Conservation (phyloP, 2,797 vertebrate species). For the Prunella strophiata region DNA sequence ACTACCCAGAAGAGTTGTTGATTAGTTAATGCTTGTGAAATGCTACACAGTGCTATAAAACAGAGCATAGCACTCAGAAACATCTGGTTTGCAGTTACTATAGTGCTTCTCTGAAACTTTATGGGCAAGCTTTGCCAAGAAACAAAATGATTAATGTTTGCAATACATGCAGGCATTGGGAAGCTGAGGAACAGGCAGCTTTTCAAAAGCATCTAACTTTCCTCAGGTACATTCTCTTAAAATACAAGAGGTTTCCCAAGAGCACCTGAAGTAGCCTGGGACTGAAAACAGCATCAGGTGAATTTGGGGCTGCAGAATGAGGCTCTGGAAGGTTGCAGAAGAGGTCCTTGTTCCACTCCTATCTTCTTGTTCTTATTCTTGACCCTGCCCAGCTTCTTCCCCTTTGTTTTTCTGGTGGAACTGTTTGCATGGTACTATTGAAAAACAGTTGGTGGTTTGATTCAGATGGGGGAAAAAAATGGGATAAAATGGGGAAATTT, state of each 20-base stretch:
- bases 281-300: background rate
- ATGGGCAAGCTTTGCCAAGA: background rate
- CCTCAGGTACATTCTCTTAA: background rate
- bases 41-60: slow-evolving; percentile 43
- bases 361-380: background rate
- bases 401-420: background rate
- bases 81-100: slow-evolving; percentile 18
- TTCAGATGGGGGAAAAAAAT: background rate
- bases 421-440: rapidly evolving
- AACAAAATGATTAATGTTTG: background rate
- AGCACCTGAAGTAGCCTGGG: background rate
- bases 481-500: background rate
- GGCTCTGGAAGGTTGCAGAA: background rate
- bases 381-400: background rate
- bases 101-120: slow-evolving; percentile 5
- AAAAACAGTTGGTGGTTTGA: background rate
- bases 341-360: background rate
- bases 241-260: background rate
- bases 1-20: slow-evolving; percentile 39
- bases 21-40: slow-evolving; percentile 62
- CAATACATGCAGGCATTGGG: background rate
- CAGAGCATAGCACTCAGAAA: background rate
- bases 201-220: background rate
- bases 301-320: background rate
- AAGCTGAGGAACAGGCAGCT: background rate